Base-by-base conservation (phyloP, 2,113 vertebrate species). In the Blennius ocellaris region DNA sequence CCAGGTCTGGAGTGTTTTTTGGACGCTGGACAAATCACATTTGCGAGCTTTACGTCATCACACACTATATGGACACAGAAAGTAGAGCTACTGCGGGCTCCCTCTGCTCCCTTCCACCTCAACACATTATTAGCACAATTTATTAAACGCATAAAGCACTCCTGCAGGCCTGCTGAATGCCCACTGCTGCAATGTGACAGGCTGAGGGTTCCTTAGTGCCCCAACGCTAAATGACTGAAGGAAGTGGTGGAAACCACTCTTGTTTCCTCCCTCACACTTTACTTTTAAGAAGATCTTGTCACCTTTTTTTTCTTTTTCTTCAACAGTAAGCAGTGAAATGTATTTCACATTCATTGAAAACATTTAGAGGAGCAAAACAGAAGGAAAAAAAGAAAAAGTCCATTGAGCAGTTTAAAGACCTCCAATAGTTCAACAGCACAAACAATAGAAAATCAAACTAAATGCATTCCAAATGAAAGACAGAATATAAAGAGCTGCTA, bases 61-160 rank as follows among this genome's bases (percentile, higher is more conserved):
- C 36, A 30, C 1, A 15, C 11, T 8, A 6, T 6, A 47, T 5
- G 72, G 51, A 52, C 64, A 37, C 40, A 58, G 14, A 37, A 56
- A 48, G 69, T 30, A 52, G 47, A 70, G 41, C 56, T 55, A 44
- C 8, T 43, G 51, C 38, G 37, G 43, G 53, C 38, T 70, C 37
- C 36, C 50, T 5, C 12, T 52, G 53, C 77, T 44, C 59, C 10
- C 41, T 39, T 55, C 51, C 56, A 55, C 68, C 58, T 62, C 48
- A 69, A 82, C 72, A 83, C 67, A 69, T 59, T 44, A 78, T 85
- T 73, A 82, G 38, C 76, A 70, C 58, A 75, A 80, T 85, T 88
- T 85, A 89, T 86, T 86, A 79, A 86, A 72, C 44, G 41, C 43
- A 62, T 88, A 85, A 85, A 86, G 65, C 52, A 73, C 48, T 80